These are phyloP conservation scores for Nothobranchius furzeri DNA, from an alignment of 2,113 vertebrate species.

Conservation along the genomic window DNA sequence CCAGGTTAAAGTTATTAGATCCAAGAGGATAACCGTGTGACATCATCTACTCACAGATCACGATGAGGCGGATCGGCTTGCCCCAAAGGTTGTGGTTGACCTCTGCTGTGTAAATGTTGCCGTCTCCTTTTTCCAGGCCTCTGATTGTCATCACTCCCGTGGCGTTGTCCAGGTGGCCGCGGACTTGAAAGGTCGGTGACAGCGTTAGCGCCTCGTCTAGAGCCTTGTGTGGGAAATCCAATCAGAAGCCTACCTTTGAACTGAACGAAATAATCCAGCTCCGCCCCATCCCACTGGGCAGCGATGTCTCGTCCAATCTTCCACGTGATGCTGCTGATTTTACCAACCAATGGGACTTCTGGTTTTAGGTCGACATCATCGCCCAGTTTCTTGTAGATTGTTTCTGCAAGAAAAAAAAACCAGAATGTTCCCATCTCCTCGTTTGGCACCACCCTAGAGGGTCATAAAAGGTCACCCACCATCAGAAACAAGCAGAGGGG, in stretches of 20 bases:
- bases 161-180: neutral
- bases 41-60: conserved; percentile 44
- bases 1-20: neutral
- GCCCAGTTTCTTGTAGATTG: conserved; percentile 3
- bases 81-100: accelerated
- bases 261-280: accelerated
- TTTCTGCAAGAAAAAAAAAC: conserved; percentile 6
- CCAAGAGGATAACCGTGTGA: neutral
- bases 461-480: too few species aligned
- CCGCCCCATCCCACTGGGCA: accelerated
- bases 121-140: neutral
- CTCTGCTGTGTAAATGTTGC: neutral
- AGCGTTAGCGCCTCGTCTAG: neutral
- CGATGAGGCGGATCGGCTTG: accelerated
- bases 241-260: conserved; percentile 35
- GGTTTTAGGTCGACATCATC: conserved; percentile 21
- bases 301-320: neutral
- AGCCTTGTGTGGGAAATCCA: neutral
- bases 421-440: too few species aligned
- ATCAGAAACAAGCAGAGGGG: too few species aligned
- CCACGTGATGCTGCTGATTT: neutral
- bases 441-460: too few species aligned
- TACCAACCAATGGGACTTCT: accelerated
- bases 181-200: neutral
- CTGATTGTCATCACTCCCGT: conserved; percentile 52